These are phyloP conservation scores for Phymastichus coffea DNA, from an alignment of 1,140 invertebrate genomes.

Conservation along the genomic window DNA sequence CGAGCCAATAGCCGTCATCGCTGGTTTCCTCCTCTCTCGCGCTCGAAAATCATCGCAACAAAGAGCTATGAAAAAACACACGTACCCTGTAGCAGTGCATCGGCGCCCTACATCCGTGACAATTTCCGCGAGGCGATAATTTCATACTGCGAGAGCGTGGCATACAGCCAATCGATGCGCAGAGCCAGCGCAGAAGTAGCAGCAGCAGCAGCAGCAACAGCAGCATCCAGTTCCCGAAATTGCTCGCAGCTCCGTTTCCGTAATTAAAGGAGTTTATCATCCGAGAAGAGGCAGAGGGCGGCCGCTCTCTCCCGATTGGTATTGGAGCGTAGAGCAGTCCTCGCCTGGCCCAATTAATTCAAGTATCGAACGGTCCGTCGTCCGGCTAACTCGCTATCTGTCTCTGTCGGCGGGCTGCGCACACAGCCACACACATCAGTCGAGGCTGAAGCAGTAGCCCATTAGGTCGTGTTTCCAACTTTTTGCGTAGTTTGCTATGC, in stretches of 20 bases:
- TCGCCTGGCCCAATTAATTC: conserved; percentile 29
- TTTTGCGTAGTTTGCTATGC: not conserved
- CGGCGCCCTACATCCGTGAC: no score
- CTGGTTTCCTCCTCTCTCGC: no score
- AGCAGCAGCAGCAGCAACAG: not conserved
- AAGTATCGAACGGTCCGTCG: not conserved
- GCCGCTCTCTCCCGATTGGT: conserved; percentile 19
- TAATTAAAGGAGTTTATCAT: conserved; percentile 31
- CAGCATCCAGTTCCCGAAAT: conserved; percentile 1
- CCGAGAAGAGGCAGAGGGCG: conserved; percentile 3
- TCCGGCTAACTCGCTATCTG: not conserved
- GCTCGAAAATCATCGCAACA: no score
- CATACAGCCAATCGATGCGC: no score
- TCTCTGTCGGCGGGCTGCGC: not conserved
- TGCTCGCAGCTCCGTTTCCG: conserved; percentile 21
- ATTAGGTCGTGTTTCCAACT: not conserved
- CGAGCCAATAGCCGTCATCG: no score
- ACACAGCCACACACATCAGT: no score
- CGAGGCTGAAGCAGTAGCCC: no score
- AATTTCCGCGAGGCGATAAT: no score
- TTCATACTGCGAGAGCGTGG: no score
- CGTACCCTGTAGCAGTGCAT: no score
- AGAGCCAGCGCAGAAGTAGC: not conserved
- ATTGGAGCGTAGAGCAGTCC: not conserved
- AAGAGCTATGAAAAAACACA: no score